A percentile compares a stretch with the other conserved stretches of the same genome.
phyloP scores from a whole-genome alignment of 2,113 vertebrate genomes.

The Phalacrocorax aristotelis region DNA sequence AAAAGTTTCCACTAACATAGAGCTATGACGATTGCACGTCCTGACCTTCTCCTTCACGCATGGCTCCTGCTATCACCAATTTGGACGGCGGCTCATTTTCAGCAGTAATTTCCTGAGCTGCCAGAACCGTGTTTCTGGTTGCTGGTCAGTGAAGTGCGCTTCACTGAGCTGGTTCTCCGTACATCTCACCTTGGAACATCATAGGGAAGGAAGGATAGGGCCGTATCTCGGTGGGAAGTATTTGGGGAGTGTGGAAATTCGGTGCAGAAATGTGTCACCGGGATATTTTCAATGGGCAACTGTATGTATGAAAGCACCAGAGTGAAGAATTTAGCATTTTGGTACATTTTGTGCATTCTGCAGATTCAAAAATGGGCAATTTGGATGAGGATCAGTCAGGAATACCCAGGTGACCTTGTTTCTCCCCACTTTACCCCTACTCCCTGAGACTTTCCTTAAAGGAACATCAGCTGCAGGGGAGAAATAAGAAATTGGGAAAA shows the following conservation, averaged over 20 bases:
- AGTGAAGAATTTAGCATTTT: not conserved
- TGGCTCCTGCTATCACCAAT: not conserved
- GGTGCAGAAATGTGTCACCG: not conserved
- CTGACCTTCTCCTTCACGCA: not conserved
- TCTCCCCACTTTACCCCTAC: not conserved
- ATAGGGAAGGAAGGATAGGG: not conserved
- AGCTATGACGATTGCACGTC: not conserved
- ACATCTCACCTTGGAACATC: not conserved
- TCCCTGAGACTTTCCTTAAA: not conserved
- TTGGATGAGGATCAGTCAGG: not conserved
- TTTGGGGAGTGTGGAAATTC: not conserved
- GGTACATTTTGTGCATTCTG: not conserved
- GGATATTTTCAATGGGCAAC: not conserved
- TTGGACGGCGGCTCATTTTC: not conserved
- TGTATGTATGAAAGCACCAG: accelerated
- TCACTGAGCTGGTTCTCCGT: not conserved
- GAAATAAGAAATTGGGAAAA: not conserved
- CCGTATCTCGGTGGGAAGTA: not conserved
- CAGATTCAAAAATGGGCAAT: not conserved
- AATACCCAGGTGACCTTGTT: not conserved
- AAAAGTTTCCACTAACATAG: not conserved
- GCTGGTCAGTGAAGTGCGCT: not conserved
- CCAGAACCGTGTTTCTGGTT: not conserved
- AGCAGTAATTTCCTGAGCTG: not conserved
- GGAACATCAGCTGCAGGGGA: not conserved